Evolutionary conservation across 2,888 invertebrate species (phyloP).

Genomic region (Nomada ruficornis): DNA sequence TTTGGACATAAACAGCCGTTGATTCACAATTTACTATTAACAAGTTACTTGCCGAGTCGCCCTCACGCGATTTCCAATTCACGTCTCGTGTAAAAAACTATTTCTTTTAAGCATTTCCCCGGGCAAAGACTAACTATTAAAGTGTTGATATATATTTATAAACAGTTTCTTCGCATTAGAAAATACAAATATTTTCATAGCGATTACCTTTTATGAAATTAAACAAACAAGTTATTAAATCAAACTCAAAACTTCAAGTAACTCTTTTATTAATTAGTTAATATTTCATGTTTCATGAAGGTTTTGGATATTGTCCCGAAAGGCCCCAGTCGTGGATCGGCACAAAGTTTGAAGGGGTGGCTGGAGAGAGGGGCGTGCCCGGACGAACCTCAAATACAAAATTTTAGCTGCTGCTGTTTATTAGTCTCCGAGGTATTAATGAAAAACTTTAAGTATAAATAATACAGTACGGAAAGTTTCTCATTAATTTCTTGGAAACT

Average conservation of each 20-base stretch:
- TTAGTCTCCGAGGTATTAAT: not conserved
- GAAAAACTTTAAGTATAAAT: too few species aligned
- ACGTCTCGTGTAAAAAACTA: too few species aligned
- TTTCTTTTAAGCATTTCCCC: too few species aligned
- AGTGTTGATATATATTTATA: not conserved
- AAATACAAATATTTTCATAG: not conserved
- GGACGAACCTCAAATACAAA: too few species aligned
- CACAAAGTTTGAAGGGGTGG: too few species aligned
- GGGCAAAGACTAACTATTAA: not conserved
- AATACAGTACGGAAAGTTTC: too few species aligned
- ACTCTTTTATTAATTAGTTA: not conserved
- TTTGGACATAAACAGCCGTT: constrained; percentile 1
- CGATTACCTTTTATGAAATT: not conserved
- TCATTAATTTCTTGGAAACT: not conserved
- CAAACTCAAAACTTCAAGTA: not conserved
- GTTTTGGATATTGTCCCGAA: not conserved
- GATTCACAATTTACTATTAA: too few species aligned
- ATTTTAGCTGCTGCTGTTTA: not conserved
- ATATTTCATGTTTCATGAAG: not conserved
- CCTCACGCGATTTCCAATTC: too few species aligned
- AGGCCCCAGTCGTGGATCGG: too few species aligned
- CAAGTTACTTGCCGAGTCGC: too few species aligned
- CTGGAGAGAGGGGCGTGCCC: too few species aligned
- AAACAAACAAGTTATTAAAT: not conserved
- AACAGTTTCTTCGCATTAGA: not conserved